Conservation (phyloP, 2,113 vertebrate genomes). For the Asarcornis scutulata region DNA sequence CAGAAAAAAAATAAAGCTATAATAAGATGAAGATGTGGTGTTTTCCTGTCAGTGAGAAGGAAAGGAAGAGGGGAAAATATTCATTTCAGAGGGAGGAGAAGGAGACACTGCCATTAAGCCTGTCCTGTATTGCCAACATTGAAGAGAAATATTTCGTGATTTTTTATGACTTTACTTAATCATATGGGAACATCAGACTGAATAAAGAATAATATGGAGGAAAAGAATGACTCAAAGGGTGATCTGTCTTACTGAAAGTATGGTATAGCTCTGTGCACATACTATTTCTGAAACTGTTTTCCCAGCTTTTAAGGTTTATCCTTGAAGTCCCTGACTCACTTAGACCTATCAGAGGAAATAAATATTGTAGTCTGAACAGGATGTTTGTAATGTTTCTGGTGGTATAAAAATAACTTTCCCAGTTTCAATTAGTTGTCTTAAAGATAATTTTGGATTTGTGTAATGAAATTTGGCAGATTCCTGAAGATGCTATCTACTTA, state of each 20-base stretch:
- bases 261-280: background rate
- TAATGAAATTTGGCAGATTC: background rate
- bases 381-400: slow-evolving; percentile 24
- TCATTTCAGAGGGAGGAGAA: background rate
- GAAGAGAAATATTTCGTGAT: background rate
- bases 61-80: background rate
- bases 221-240: slow-evolving; percentile 18
- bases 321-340: background rate
- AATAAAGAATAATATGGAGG: slow-evolving; percentile 10
- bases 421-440: background rate
- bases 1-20: background rate
- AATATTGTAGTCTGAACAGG: slow-evolving; percentile 20
- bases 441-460: background rate
- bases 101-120: background rate
- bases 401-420: slow-evolving; percentile 48
- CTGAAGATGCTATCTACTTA: background rate
- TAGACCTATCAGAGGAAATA: slow-evolving; percentile 35
- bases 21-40: background rate
- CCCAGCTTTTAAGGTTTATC: slow-evolving; percentile 25
- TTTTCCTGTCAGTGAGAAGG: background rate
- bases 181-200: background rate
- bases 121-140: background rate
- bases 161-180: slow-evolving; percentile 16
- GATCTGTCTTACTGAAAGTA: slow-evolving; percentile 26
- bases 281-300: slow-evolving; percentile 46